Conservation (phyloP, 2,797 vertebrate species). For the Paedocypris micromegethes region DNA sequence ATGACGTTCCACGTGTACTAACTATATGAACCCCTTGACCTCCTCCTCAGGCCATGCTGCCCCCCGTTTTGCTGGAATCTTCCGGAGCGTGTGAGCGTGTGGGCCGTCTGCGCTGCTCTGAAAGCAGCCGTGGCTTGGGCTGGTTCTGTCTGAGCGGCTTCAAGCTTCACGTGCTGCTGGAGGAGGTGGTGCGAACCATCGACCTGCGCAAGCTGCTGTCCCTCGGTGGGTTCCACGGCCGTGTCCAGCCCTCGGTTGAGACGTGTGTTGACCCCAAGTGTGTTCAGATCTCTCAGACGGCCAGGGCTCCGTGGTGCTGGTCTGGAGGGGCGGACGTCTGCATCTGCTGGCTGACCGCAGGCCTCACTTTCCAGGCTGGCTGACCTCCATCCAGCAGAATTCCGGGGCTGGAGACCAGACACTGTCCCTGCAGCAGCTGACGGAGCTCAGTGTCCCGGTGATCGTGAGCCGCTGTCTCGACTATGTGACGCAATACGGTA, state of each 20-base stretch:
- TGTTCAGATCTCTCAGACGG: conserved; percentile 55
- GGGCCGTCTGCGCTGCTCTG: conserved; percentile 70
- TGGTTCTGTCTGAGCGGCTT: conserved; percentile 70
- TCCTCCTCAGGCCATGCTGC: conserved; percentile 62
- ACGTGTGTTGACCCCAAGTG: not conserved
- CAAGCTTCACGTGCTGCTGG: conserved; percentile 53
- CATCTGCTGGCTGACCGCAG: conserved; percentile 69
- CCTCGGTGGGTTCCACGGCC: conserved; percentile 63
- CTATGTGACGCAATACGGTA: conserved; percentile 74
- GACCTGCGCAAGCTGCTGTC: conserved; percentile 74
- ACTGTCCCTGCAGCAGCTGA: conserved; percentile 72
- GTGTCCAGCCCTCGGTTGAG: too few species aligned
- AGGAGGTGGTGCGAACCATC: conserved; percentile 59
- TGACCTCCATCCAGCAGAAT: conserved; percentile 68
- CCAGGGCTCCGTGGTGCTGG: conserved; percentile 71
- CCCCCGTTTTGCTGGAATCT: conserved; percentile 58
- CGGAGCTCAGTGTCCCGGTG: conserved; percentile 64
- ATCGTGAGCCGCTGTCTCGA: conserved; percentile 72
- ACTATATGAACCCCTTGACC: too few species aligned
- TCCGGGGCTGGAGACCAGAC: conserved; percentile 64
- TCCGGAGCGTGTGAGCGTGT: conserved; percentile 67
- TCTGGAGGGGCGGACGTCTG: conserved; percentile 70
- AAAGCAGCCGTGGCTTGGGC: conserved; percentile 62
- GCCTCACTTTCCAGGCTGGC: conserved; percentile 73
- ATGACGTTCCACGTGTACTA: too few species aligned